Base-by-base conservation (phyloP, 2,113 vertebrate genomes). In the Caretta caretta region DNA sequence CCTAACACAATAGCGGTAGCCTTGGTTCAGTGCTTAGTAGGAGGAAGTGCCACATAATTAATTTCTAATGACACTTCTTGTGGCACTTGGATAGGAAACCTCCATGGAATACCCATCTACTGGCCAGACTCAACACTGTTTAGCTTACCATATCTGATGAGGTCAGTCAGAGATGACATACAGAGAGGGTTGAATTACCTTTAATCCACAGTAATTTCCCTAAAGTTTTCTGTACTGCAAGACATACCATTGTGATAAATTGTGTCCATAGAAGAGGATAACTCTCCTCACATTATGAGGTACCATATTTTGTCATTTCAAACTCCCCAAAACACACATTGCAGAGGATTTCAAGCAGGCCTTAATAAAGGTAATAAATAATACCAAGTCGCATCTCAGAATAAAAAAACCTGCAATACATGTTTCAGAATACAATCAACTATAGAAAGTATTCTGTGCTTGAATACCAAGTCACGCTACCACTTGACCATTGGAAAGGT, bases 41-140 rank as follows among this genome's bases (percentile, higher is more conserved):
- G 72, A 46, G 24, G 24, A 76, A 76, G 22, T 76, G 10, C 49
- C 89, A 95, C 94, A 93, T 90, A 91, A 93, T 86, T 86, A 81
- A 96, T 54, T 79, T 81, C 79, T 88, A 96, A 91, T 56, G 86
- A 53, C 83, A 50, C 81, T 88, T 94, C 92, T 95, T 84, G 53
- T 90, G 87, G 83, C 72, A 85, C 93, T 95, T 95, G 86, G 83
- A 95, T 96, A n/a, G 8, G 17, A 69, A 69, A 69, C 95, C 86
- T 90, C 92, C 91, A 53, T 87, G 96, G 90, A 97, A 90, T 81
- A 95, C 79, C 24, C 72, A 76, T 95, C 94, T 93, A 22, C 94
- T 91, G 87, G 13, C 57, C 42, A 75, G 31, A 65, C 89, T 86
- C 90, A 86, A 92, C 72, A 86, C 38, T 50, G n/a, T 76, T 91